Base-by-base conservation (phyloP, 2,797 vertebrate species). In the Myotis pilosus region DNA sequence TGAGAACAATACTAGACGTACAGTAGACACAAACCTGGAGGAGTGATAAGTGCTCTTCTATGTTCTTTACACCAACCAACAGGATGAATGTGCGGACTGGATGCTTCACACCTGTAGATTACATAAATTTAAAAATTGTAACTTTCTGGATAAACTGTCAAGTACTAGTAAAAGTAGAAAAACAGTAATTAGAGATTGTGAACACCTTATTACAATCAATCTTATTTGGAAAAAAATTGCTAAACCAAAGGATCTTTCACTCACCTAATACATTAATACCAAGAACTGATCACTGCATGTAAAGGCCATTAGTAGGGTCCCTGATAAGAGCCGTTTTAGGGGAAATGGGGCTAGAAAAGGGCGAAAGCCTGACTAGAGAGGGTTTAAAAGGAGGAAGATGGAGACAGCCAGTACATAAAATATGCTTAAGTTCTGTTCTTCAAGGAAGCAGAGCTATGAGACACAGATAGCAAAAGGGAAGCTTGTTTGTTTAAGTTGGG, bases 11-110 rank as follows among this genome's bases (percentile, higher is more conserved):
- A 49, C 28, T 8, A 84, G 57, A 66, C 20, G 64, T 5, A 9
- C 0, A 75, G 51, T 25, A 71, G 88, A 68, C 69, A 98, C 98
- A 95, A 92, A 99, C 99, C 99, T 98, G 98, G 98, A 25, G 99
- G 99, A 0, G 98, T 98, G 89, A 99, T 98, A 15, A 99, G 98
- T 22, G 98, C 98, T 95, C 98, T 98, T 97, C 98, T 98, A 71
- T 99, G 98, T 95, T 99, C 98, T 96, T 98, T 98, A 97, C 99
- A 99, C 99, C 99, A 99, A 71, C 98, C 98, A 81, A 99, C 98
- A 1, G 99, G 99, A 96, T 99, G 99, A 93, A 99, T 99, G 93
- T 99, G 98, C 47, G 98, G 99, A 92, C 99, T 99, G 30, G 98
- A 98, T 47, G 98, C 98, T 96, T 99, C 99, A 97, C 99, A 99